A percentile compares a stretch with the other conserved stretches of the same genome.
Evolutionary conservation across 2,888 invertebrate genomes (phyloP).

Genomic region (Tanytarsus gracilentus): DNA sequence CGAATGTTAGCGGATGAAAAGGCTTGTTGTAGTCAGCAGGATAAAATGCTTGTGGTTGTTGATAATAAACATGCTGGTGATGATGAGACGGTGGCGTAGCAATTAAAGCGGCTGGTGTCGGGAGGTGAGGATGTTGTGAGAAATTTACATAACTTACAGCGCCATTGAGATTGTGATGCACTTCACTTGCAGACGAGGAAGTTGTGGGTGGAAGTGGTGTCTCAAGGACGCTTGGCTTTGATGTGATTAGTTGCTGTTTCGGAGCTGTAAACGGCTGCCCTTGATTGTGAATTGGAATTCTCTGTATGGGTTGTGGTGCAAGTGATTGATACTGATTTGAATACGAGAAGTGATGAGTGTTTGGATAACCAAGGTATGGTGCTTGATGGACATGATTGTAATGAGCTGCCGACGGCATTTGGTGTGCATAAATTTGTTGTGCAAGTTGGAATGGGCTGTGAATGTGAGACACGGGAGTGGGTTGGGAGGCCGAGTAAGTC

Average conservation of each 20-base stretch:
- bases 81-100: neutral
- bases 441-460: neutral
- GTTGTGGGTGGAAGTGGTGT: neutral
- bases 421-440: neutral
- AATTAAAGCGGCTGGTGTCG: slow-evolving; percentile 11
- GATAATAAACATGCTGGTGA: slow-evolving; percentile 6
- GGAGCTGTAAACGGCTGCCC: neutral
- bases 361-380: neutral
- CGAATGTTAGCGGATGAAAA: neutral
- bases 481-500: neutral
- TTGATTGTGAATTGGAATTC: slow-evolving; percentile 3
- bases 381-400: slow-evolving; percentile 1
- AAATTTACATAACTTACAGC: slow-evolving; percentile 1
- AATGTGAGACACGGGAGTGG: neutral
- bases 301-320: neutral
- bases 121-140: neutral
- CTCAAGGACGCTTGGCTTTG: slow-evolving; percentile 11
- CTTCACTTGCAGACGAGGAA: neutral
- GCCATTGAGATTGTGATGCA: slow-evolving; percentile 15
- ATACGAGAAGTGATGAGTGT: too few relatives aligned
- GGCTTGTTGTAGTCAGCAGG: neutral
- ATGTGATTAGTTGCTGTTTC: neutral
- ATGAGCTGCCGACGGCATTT: neutral
- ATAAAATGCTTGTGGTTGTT: slow-evolving; percentile 3
- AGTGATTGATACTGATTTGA: neutral